Percentiles rank a stretch among this genome's conserved stretches.
These are phyloP conservation scores for Xenops minutus DNA, from an alignment of 2,797 vertebrate genomes.

Conservation along the genomic window DNA sequence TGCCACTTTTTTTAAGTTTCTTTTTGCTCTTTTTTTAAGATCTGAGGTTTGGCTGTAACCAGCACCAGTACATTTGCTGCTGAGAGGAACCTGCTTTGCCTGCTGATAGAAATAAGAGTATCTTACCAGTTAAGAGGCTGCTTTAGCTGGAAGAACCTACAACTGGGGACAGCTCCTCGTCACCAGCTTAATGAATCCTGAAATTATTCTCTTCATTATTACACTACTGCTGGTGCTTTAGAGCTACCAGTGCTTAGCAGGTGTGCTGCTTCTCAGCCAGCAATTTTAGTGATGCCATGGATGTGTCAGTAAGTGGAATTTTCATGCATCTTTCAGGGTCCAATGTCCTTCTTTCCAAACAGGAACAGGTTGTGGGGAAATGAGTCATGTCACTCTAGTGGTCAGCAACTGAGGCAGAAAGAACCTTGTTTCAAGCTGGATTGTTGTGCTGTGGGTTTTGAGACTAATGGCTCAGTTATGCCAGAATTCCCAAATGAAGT, in stretches of 20 bases:
- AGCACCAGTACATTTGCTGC: background rate
- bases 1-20: fast-evolving
- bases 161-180: fast-evolving
- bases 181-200: background rate
- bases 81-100: background rate
- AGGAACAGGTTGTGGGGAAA: background rate
- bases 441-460: background rate
- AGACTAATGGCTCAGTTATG: background rate
- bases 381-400: background rate
- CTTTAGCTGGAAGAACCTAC: background rate
- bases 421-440: background rate
- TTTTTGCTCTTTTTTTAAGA: background rate
- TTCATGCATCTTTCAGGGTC: background rate
- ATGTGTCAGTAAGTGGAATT: background rate
- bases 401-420: background rate
- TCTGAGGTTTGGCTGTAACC: background rate
- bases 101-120: background rate
- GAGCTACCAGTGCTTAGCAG: background rate
- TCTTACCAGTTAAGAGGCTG: background rate
- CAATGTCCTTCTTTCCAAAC: background rate
- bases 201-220: background rate
- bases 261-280: background rate
- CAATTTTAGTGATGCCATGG: background rate
- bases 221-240: fast-evolving
- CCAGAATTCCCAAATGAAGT: background rate